Evolutionary conservation across 2,888 invertebrate genomes (phyloP).

Genomic region (Drosophila tripunctata): DNA sequence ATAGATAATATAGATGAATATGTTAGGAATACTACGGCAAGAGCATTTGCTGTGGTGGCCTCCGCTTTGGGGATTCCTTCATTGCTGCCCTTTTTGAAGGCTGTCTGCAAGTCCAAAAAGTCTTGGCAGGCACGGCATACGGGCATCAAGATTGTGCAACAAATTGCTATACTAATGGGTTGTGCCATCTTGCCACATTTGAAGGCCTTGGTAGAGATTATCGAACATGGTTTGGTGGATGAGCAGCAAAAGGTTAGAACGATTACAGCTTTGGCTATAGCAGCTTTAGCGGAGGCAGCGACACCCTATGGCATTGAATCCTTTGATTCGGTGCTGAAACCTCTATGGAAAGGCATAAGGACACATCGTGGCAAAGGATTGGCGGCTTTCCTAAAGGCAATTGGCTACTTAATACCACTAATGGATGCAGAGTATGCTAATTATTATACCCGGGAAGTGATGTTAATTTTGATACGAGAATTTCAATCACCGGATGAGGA

Average conservation of each 20-base stretch:
- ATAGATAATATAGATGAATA: slow-evolving; percentile 99
- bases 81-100: slow-evolving; percentile 98
- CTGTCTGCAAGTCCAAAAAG: slow-evolving; percentile 99
- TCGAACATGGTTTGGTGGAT: slow-evolving; percentile 98
- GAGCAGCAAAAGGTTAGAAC: slow-evolving; percentile 99
- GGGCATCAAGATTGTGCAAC: slow-evolving; percentile 99
- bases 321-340: slow-evolving; percentile 99
- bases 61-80: slow-evolving; percentile 99
- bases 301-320: slow-evolving; percentile 99
- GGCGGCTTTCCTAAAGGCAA: slow-evolving; percentile 99
- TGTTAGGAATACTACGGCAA: slow-evolving; percentile 99
- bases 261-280: slow-evolving; percentile 98
- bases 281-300: slow-evolving; percentile 99
- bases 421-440: slow-evolving; percentile 99
- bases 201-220: slow-evolving; percentile 98
- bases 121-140: slow-evolving; percentile 99
- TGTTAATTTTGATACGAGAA: slow-evolving; percentile 97
- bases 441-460: slow-evolving; percentile 98
- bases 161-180: slow-evolving; percentile 99
- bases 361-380: slow-evolving; percentile 96
- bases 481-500: slow-evolving; percentile 99
- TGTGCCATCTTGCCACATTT: slow-evolving; percentile 99
- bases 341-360: slow-evolving; percentile 99
- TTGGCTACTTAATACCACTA: slow-evolving; percentile 98
- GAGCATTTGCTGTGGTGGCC: slow-evolving; percentile 99